A percentile compares a stretch with the other conserved stretches of the same genome.
These are phyloP conservation scores for Trichogramma pretiosum DNA, from an alignment of 1,140 invertebrate genomes.

Conservation along the genomic window DNA sequence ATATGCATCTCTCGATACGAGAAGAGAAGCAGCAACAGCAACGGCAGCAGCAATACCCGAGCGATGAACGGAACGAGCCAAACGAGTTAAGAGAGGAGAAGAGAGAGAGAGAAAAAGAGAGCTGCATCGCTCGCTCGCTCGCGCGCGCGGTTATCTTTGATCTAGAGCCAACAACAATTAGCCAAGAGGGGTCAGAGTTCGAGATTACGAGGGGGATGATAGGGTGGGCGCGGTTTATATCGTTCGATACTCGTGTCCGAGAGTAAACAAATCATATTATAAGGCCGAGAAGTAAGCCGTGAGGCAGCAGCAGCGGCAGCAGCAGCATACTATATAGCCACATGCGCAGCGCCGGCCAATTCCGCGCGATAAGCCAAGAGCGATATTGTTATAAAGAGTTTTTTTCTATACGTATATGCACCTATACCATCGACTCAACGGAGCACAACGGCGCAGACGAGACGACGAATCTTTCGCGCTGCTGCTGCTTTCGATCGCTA, in stretches of 20 bases:
- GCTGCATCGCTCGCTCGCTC: slow-evolving; percentile 3
- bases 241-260: slow-evolving; percentile 9
- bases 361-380: not conserved
- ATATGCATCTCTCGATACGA: too few species aligned
- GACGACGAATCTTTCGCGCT: not conserved
- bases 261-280: slow-evolving; percentile 43
- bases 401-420: too few species aligned
- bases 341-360: too few species aligned
- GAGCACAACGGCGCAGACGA: not conserved
- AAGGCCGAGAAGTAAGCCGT: too few species aligned
- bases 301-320: slow-evolving; percentile 17
- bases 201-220: slow-evolving; percentile 25
- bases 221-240: not conserved
- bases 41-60: too few species aligned
- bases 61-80: slow-evolving; percentile 12
- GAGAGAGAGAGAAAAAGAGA: slow-evolving; percentile 1
- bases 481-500: not conserved
- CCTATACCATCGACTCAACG: too few species aligned
- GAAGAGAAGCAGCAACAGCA: too few species aligned
- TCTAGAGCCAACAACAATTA: slow-evolving; percentile 48
- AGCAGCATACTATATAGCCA: too few species aligned
- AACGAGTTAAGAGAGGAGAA: slow-evolving; percentile 4
- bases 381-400: not conserved
- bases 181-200: slow-evolving; percentile 44
- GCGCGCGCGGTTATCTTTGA: slow-evolving; percentile 30